Evolutionary conservation across 2,888 invertebrate genomes (phyloP), one percentile per base, ranked within the genome.

Genomic region (Lepidocyrtinus sp.): DNA sequence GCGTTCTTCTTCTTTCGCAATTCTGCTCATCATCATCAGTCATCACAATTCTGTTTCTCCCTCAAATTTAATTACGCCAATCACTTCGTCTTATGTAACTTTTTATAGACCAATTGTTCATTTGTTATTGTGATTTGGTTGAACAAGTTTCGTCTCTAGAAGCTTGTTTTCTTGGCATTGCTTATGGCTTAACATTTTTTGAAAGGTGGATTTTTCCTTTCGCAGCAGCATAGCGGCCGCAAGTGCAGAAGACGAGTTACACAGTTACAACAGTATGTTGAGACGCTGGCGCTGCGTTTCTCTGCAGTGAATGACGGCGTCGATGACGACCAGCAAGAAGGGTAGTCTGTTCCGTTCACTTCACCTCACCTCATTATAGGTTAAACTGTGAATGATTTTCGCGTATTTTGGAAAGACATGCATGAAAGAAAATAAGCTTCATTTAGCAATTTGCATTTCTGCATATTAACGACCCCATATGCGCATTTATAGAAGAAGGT

Each of bases 11-110:
- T 59, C 59, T 59, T 59, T 19, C 59, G 59, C n/a, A 59, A 59
- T 21, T 21, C 3, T 7, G 59, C 59, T 59, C 59, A 59, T 59
- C 59, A 50, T 50, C 50, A 59, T 55, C 55, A 55, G 55, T 55
- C 55, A 21, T 59, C 59, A 59, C n/a, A 7, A 59, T n/a, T n/a
- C n/a, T n/a, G 22, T 21, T 59, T 59, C 59, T 15, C 59, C 22
- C 59, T n/a, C 59, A 59, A 59, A 59, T 59, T 59, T 59, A 59
- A 59, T 59, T 59, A 59, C 59, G 59, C 59, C 59, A 59, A 59
- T 59, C 59, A 59, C 19, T 59, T 59, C 59, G n/a, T 2, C 59
- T 59, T 59, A 21, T 59, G 59, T 59, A 59, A 59, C 59, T 59
- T 21, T 59, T 59, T 59, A 59, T 59, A 59, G 59, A 59, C 59